Percentiles rank a stretch among this genome's conserved stretches.
Evolutionary conservation across 1,140 invertebrate species (phyloP).

Genomic region (Apocrypta bakeri): DNA sequence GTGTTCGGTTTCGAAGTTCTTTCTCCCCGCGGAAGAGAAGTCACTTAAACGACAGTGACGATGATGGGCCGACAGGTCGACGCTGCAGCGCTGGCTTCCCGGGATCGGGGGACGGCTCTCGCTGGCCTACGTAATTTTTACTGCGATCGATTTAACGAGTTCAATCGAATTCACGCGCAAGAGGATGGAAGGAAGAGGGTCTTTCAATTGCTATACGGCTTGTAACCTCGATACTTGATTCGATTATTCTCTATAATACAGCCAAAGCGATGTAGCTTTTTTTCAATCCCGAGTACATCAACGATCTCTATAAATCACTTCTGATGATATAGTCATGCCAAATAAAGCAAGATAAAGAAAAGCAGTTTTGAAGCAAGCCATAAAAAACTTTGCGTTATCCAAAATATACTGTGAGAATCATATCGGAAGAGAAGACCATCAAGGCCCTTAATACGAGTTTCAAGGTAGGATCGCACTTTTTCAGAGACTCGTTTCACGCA

Average conservation of each 20-base stretch:
- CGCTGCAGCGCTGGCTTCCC: not conserved
- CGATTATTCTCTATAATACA: too few relatives aligned
- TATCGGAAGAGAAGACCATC: not conserved
- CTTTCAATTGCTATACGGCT: not conserved
- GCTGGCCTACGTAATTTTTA: not conserved
- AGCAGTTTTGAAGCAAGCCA: conserved; percentile 21
- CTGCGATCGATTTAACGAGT: not conserved
- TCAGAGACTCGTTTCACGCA: not conserved
- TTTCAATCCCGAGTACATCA: not conserved
- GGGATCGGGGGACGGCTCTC: not conserved
- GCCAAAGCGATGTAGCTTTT: too few relatives aligned
- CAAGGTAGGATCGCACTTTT: not conserved
- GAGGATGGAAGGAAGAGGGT: not conserved
- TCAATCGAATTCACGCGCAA: not conserved
- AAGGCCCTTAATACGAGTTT: conserved; percentile 8
- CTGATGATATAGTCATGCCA: not conserved
- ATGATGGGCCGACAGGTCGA: not conserved
- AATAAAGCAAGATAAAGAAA: not conserved
- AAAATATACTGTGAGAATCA: conserved; percentile 38
- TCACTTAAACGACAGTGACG: not conserved
- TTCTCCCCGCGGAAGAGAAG: not conserved
- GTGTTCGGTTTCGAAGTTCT: not conserved
- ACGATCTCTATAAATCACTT: not conserved
- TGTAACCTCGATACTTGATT: too few relatives aligned
- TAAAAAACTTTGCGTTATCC: conserved; percentile 31